These are phyloP conservation scores for Mellivora capensis DNA, from an alignment of 2,113 vertebrate genomes.

Conservation along the genomic window DNA sequence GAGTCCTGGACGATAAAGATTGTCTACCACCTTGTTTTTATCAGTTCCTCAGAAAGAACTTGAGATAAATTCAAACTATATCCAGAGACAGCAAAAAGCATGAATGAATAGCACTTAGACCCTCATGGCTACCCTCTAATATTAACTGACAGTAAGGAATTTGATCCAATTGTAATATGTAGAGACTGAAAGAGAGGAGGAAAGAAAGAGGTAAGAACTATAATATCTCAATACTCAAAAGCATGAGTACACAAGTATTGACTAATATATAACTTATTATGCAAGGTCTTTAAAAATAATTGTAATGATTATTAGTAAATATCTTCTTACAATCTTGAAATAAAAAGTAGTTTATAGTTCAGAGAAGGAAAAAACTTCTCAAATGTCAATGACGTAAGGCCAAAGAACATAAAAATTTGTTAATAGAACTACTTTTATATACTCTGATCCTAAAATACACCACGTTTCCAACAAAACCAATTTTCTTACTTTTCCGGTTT, in stretches of 20 bases:
- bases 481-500: neutral
- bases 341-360: neutral
- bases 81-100: neutral
- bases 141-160: neutral
- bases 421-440: conserved; percentile 3
- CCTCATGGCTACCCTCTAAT: neutral
- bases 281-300: neutral
- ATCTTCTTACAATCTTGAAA: neutral
- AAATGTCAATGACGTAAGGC: neutral
- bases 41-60: neutral
- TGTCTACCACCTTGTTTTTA: neutral
- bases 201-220: neutral
- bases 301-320: neutral
- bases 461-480: conserved; percentile 22
- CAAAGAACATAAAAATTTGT: neutral
- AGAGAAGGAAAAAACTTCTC: neutral
- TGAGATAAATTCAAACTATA: neutral
- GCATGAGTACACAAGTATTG: neutral
- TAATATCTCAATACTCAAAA: neutral
- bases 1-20: neutral
- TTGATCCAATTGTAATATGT: neutral
- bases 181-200: neutral
- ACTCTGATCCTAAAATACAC: neutral
- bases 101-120: neutral
- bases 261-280: neutral